phyloP scores from a whole-genome alignment of 2,888 invertebrate genomes.

The Helicoverpa assulta region DNA sequence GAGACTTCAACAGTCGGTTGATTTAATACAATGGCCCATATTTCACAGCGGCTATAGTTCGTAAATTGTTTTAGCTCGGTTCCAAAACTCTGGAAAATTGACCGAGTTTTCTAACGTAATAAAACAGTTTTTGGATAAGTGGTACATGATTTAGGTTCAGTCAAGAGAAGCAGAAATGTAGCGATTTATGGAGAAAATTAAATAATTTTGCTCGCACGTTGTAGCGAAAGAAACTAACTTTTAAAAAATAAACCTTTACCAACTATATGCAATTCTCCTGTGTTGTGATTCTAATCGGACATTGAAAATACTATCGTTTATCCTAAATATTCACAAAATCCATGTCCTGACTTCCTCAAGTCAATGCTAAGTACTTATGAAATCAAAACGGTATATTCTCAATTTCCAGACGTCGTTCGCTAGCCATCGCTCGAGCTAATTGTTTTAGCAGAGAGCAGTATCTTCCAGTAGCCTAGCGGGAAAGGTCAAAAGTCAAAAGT shows the following conservation, averaged over 20 bases:
- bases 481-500: slow-evolving; percentile 43
- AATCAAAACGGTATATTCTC: slow-evolving; percentile 43
- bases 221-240: no score
- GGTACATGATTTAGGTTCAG: not conserved
- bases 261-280: no score
- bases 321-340: no score
- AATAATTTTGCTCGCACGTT: no score
- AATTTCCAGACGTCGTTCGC: slow-evolving; percentile 51
- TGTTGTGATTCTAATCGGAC: no score
- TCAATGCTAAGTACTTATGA: slow-evolving; percentile 12
- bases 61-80: slow-evolving; percentile 34
- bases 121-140: not conserved
- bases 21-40: slow-evolving; percentile 56
- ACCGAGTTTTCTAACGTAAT: not conserved
- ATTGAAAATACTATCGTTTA: no score
- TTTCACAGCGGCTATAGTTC: slow-evolving; percentile 41
- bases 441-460: slow-evolving; percentile 69
- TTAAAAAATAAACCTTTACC: no score
- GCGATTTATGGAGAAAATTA: no score
- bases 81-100: not conserved
- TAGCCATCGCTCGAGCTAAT: slow-evolving; percentile 63
- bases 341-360: no score
- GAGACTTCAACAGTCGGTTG: slow-evolving; percentile 55
- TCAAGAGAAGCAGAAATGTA: no score
- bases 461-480: slow-evolving; percentile 54